Evolutionary conservation across 2,113 vertebrate genomes (phyloP), one percentile per base, ranked within the genome.

Genomic region (Ammodytes marinus): DNA sequence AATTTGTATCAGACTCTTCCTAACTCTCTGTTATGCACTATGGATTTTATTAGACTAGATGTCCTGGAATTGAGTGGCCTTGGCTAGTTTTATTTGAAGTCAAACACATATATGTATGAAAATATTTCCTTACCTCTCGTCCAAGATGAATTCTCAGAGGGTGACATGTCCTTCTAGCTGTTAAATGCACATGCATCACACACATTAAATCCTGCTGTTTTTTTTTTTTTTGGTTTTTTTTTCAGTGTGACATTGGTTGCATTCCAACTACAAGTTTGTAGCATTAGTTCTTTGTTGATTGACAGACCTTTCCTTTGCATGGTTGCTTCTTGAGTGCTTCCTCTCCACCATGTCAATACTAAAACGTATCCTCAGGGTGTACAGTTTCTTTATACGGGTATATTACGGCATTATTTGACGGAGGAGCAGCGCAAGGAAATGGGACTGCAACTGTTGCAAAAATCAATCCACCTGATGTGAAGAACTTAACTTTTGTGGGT

Each of bases 371-470:
- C 95, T 95, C 95, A 95, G 95, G 95, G 94, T 95, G 86, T 90
- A 91, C 86, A 89, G 88, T 91, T 94, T 91, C 82, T 93, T 87
- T 88, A 94, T 95, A 96, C 95, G 95, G 95, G 95, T 96, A 95
- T 95, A 92, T 86, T 85, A 88, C 77, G 88, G n/a, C 90, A 74
- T 86, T 85, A 66, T 84, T 82, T 59, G 54, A 83, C 86, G 84
- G 86, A 85, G 80, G 72, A 89, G 78, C 81, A 81, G 67, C 55
- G 47, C 57, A 72, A 71, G 49, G 49, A 65, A 69, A 71, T 27
- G 43, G 63, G 54, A 83, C 72, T 81, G 87, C 63, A 88, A 79
- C 77, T 90, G 79, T 88, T 86, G 87, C 49, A 73, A 78, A 73
- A 78, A 86, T 83, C 19, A 59, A n/a, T 72, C 52, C 43, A 83